Evolutionary conservation across 2,113 vertebrate species (phyloP), one percentile per base, ranked within the genome.

Genomic region (Tupaia tana): DNA sequence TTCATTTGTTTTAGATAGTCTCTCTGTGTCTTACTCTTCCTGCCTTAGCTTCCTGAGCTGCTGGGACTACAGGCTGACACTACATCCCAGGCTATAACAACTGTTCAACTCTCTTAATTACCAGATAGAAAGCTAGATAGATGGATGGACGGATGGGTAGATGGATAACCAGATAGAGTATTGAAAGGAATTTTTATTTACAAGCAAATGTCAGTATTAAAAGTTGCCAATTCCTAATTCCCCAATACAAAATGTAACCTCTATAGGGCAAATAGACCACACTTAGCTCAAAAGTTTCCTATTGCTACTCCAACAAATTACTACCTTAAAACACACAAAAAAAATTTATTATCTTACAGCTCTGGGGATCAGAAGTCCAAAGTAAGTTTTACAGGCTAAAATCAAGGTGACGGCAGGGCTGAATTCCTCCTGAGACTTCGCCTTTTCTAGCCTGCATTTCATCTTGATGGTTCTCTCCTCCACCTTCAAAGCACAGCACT

Each of bases 141-240:
- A 61, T 2, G 15, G 1, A 34, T 1, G 43, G 43, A 43, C 43
- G 5, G 43, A 43, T 43, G 34, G 52, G 43, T 3, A 13, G 10
- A 25, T n/a, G 12, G 52, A 61, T 2, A 20, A 0, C 29, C 1
- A 86, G 2, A 24, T 4, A 9, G 3, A 52, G 31, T 20, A 89
- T 6, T 89, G 31, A 61, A 96, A 43, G 22, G 24, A 66, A 78
- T 91, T 90, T 82, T 86, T 69, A 85, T 67, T 94, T 93, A 64
- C 0, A 95, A 82, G 43, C 54, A 90, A 94, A 92, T 4, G 3
- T 82, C n/a, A 88, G 34, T 59, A 86, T 95, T 91, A 74, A 84
- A 66, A 81, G 4, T 64, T 96, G 79, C 24, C 64, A 89, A 54
- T 22, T 74, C 11, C 78, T 93, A 91, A 78, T 89, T 93, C 22